Base-by-base conservation (phyloP, 2,797 vertebrate genomes). In the Rhinichthys osculus region DNA sequence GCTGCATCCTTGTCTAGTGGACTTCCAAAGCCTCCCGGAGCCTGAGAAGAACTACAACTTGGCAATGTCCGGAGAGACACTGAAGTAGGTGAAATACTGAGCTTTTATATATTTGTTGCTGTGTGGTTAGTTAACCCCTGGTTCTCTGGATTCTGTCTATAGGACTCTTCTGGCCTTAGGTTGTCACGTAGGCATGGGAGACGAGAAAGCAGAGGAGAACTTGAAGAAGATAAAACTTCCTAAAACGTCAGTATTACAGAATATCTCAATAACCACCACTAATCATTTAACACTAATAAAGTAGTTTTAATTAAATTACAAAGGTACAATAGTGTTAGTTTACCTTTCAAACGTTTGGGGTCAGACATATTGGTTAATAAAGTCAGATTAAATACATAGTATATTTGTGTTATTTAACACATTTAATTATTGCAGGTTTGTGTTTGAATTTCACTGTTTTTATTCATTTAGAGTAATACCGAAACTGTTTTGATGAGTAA, bases 121-220 rank as follows among this genome's bases (percentile, higher is more conserved):
- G 62, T 81, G 27, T 66, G 30, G 50, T 30, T 78, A 89, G 35
- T 57, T 33, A 47, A 85, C 85, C 76, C 11, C n/a, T 89, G 30
- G 21, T 7, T 27, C 17, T 59, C 23, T 84, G 62, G 70, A 2
- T 44, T 30, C 14, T 35, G 42, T 87, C 86, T 10, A 57, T 71
- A 98, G 97, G 93, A 98, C 97, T 27, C 93, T 99, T 76, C 92
- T 98, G 89, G 97, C 97, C 0, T 91, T 99, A 71, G 97, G 97
- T 50, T 98, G 97, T 87, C 97, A 99, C 5, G 97, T 99, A 38
- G 97, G 97, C 50, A 98, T 98, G 97, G 97, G 97, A 0, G 97
- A 99, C 3, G 97, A 99, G 89, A 99, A 99, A 90, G 97, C 97
- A 0, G 97, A 99, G 67, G 97, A 99, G 88, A 99, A 99, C 92